phyloP scores from a whole-genome alignment of 1,140 invertebrate species.

The Planococcus citri region DNA sequence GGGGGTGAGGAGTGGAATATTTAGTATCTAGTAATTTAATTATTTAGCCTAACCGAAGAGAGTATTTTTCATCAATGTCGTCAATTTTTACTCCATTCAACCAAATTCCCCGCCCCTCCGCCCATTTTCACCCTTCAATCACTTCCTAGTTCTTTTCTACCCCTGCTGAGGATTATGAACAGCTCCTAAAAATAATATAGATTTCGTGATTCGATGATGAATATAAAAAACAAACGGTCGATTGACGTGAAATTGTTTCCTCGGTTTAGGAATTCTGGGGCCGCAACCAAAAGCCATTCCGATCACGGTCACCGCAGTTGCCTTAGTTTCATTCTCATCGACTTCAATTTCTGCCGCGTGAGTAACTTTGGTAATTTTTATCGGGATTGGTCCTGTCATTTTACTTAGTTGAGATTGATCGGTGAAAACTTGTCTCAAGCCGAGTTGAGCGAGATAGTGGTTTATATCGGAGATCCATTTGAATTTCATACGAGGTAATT shows the following conservation, averaged over 20 bases:
- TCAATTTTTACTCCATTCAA: no score
- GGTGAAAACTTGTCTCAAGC: background rate
- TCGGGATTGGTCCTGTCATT: background rate
- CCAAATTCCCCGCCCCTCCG: no score
- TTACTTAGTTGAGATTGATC: background rate
- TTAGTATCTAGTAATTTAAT: no score
- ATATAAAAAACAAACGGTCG: background rate
- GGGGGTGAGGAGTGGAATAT: no score
- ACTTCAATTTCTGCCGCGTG: background rate
- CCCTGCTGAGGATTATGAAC: background rate
- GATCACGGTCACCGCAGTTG: background rate
- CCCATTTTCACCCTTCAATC: no score
- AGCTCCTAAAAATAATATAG: background rate
- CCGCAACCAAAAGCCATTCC: no score
- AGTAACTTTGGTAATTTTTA: background rate
- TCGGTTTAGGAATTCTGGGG: no score
- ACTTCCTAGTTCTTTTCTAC: no score
- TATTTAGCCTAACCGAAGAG: no score
- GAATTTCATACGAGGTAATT: background rate
- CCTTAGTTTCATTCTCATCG: background rate
- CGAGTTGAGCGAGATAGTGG: background rate
- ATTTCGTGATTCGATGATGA: background rate
- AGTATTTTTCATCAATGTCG: no score
- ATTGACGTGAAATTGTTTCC: background rate
- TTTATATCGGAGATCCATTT: background rate